Base-by-base conservation (phyloP, 2,888 invertebrate genomes). In the Acanthococcus lagerstroemiae region DNA sequence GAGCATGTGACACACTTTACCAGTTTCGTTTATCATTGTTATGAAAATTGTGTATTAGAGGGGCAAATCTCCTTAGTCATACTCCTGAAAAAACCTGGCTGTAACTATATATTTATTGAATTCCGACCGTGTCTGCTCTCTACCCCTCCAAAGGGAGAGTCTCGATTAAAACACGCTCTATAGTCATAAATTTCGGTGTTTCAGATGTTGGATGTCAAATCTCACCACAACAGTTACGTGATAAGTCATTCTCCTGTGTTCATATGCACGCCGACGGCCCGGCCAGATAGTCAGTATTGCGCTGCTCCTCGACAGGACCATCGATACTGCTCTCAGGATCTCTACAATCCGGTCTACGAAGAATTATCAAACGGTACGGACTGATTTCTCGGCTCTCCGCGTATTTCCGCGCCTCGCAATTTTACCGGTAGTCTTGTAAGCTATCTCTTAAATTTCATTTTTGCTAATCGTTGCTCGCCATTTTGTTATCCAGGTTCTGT, bases 331-430 rank as follows among this genome's bases (percentile, higher is more conserved):
- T 69, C 71, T 15, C 81, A 83, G 73, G 82, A 83, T 73, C 78
- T 84, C 74, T 81, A 84, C 73, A 89, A 90, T 72, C 89, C 89
- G 60, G 85, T 90, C 24, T 90, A 90, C 77, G 90, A 90, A 77
- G 90, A 90, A 74, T 80, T 90, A 50, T 84, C 78, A 0, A 73
- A 74, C 68, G 73, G 74, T 74, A 66, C 69, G 65, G 27, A n/a
- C 6, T 15, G 15, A 9, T 30, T 30, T 30, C 37, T 30, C 15
- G 1, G 24, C n/a, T n/a, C n/a, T n/a, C n/a, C n/a, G n/a, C n/a
- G n/a, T n/a, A n/a, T n/a, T n/a, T n/a, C n/a, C n/a, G n/a, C n/a
- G n/a, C n/a, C n/a, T n/a, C n/a, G n/a, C 17, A 22, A 24, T 4
- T 27, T 55, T 27, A 9, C 24, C 4, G 1, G n/a, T 17, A 21